Evolutionary conservation across 2,113 vertebrate species (phyloP), one percentile per base, ranked within the genome.

Genomic region (Hyperopisus bebe): DNA sequence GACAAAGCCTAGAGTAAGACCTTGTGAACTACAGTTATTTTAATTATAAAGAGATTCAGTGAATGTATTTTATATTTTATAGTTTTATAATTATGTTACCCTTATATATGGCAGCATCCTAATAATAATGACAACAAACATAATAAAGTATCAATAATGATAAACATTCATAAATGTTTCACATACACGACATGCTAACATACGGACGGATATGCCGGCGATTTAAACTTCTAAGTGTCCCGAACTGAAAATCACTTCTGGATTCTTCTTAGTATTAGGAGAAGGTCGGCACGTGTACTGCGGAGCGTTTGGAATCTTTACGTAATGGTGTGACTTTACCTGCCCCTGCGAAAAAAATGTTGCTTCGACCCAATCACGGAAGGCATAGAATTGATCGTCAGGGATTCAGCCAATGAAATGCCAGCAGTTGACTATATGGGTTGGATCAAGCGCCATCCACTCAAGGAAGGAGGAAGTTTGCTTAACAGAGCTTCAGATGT

Each of bases 311-410:
- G n/a, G 15, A 31, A 35, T 39, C 55, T 86, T 91, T 90, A 86
- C 47, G 44, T 89, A 46, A 88, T 82, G 70, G 31, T 66, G 86
- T 17, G 55, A 91, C 86, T 46, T 21, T 13, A 88, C 66, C 55
- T 27, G 62, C 66, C 11, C 48, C 84, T 42, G 10, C n/a, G n/a
- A 83, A 88, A 35, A 15, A 39, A 58, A 53, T 70, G 27, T 80
- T 74, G 48, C 21, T 1, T 39, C 7, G 10, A 46, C 90, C 94
- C 94, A 95, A 95, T 95, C 91, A 90, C 8, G 5, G 88, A 55
- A 39, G 8, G 47, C 0, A n/a, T 9, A 15, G 21, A 48, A 21
- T 27, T 2, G 46, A 92, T 5, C 51, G 93, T 92, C 91, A 86
- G 19, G 24, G 6, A 10, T 0, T 80, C 19, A 89, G 53, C 95